Evolutionary conservation across 2,113 vertebrate species (phyloP).

Genomic region (Alligator sinensis): DNA sequence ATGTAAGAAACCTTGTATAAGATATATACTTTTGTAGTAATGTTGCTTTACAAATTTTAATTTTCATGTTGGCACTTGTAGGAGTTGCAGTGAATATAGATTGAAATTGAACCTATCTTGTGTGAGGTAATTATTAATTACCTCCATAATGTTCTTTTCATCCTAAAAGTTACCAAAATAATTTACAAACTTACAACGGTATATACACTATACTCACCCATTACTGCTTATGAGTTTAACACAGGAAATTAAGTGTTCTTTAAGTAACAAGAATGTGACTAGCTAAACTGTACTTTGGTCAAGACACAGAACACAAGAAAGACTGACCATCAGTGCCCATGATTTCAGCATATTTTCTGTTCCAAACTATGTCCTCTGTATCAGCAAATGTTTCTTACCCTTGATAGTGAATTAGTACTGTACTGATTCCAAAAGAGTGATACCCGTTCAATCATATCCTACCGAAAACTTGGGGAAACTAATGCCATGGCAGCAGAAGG

Average conservation of each 20-base stretch:
- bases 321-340: background rate
- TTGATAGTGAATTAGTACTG: background rate
- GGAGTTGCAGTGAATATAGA: background rate
- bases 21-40: background rate
- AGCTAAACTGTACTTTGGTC: background rate
- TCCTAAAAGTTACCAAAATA: background rate
- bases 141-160: background rate
- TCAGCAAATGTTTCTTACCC: background rate
- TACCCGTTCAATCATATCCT: background rate
- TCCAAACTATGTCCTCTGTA: accelerated
- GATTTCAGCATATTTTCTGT: background rate
- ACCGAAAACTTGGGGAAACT: background rate
- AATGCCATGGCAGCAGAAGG: background rate
- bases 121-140: background rate
- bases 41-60: background rate
- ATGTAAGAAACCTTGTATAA: background rate
- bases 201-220: background rate
- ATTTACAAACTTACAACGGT: background rate
- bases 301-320: background rate
- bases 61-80: background rate
- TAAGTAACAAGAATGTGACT: background rate
- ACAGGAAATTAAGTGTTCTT: background rate
- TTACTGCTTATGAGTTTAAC: background rate
- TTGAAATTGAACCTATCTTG: background rate
- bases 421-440: background rate